Evolutionary conservation across 2,797 vertebrate species (phyloP).

Genomic region (Diplodus puntazzo): DNA sequence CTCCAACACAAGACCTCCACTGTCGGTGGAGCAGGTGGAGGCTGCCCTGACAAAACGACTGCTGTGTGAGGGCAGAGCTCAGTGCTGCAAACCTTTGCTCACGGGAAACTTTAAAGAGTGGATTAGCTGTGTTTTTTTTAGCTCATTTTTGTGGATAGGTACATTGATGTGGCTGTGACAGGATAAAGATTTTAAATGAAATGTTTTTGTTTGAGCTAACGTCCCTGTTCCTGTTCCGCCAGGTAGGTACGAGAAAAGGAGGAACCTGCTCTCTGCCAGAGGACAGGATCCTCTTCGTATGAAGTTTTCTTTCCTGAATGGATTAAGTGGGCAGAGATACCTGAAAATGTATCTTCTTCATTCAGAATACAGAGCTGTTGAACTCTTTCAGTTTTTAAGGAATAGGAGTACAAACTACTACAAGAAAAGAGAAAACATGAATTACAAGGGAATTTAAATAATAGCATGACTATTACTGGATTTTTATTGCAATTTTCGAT

Average conservation of each 20-base stretch:
- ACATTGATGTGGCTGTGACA: neutral
- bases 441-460: neutral
- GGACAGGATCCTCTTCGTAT: too few species aligned
- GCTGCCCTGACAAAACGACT: constrained; percentile 8
- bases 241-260: too few species aligned
- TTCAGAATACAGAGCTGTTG: too few species aligned
- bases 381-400: too few species aligned
- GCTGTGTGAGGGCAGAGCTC: neutral
- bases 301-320: too few species aligned
- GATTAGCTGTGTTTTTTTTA: constrained; percentile 1
- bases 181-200: neutral
- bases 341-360: too few species aligned
- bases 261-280: too few species aligned
- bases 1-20: constrained; percentile 28
- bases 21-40: neutral
- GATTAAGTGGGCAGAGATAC: too few species aligned
- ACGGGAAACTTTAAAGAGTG: neutral
- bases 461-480: neutral
- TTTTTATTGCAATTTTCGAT: neutral
- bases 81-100: neutral
- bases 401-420: neutral
- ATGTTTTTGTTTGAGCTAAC: neutral
- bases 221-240: too few species aligned
- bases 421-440: neutral
- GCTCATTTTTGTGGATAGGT: neutral